These are phyloP conservation scores for Cnemophilus loriae DNA, from an alignment of 2,113 vertebrate genomes.

Conservation along the genomic window DNA sequence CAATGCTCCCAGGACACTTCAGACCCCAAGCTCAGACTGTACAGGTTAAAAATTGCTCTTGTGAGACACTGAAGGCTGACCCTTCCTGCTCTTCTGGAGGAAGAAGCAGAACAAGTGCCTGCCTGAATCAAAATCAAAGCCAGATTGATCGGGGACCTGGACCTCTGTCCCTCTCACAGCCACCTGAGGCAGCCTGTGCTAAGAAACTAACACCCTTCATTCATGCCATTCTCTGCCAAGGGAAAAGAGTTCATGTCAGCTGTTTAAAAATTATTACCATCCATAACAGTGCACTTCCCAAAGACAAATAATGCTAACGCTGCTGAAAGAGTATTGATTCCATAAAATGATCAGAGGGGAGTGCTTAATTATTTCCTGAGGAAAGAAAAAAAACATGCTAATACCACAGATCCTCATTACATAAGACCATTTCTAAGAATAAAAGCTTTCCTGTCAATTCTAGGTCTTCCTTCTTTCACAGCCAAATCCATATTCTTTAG, in stretches of 20 bases:
- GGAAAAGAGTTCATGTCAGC: background rate
- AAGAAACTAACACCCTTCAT: background rate
- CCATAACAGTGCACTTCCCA: background rate
- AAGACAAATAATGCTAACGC: constrained; percentile 10
- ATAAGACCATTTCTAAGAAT: background rate
- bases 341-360: constrained; percentile 6
- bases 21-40: background rate
- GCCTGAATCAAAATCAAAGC: background rate
- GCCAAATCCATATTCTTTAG: background rate
- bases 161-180: background rate
- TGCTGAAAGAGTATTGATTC: background rate
- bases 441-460: background rate
- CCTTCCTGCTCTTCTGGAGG: background rate
- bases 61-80: background rate
- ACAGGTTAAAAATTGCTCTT: background rate
- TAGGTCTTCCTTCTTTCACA: background rate
- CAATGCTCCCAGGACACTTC: background rate
- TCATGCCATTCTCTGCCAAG: background rate
- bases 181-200: background rate
- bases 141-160: background rate
- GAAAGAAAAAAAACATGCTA: background rate
- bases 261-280: background rate
- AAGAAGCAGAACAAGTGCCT: background rate
- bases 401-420: background rate
- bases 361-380: constrained; percentile 14